Evolutionary conservation across 2,797 vertebrate genomes (phyloP).

Genomic region (Pteronotus mesoamericanus): DNA sequence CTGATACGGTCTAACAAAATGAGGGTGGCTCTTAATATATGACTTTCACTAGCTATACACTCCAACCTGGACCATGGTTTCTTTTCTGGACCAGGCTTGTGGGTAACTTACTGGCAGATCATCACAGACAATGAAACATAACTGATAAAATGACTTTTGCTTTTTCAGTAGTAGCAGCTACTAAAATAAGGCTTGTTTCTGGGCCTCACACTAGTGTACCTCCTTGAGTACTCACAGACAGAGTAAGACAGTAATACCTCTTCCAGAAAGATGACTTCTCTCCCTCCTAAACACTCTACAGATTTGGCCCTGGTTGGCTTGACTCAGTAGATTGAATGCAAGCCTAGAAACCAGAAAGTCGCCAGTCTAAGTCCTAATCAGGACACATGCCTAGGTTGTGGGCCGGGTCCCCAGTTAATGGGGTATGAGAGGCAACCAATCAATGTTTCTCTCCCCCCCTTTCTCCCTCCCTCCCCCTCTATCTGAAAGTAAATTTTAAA

Average conservation of each 20-base stretch:
- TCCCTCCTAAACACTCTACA: neutral
- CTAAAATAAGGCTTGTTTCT: constrained; percentile 25
- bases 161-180: neutral
- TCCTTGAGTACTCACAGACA: neutral
- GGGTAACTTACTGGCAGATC: neutral
- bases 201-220: neutral
- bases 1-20: neutral
- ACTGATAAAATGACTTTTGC: neutral
- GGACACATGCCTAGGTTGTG: neutral
- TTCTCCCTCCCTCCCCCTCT: neutral
- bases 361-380: neutral
- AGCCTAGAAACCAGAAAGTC: neutral
- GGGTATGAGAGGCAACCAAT: neutral
- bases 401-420: neutral
- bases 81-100: neutral
- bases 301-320: neutral
- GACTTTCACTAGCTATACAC: neutral
- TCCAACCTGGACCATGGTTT: neutral
- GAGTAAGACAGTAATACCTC: neutral
- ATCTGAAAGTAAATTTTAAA: neutral
- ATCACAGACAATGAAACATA: constrained; percentile 6
- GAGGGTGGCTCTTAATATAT: neutral
- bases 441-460: neutral
- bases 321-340: neutral
- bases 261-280: neutral